These are phyloP conservation scores for Paradisaea rubra DNA, from an alignment of 2,113 vertebrate species.

Conservation along the genomic window DNA sequence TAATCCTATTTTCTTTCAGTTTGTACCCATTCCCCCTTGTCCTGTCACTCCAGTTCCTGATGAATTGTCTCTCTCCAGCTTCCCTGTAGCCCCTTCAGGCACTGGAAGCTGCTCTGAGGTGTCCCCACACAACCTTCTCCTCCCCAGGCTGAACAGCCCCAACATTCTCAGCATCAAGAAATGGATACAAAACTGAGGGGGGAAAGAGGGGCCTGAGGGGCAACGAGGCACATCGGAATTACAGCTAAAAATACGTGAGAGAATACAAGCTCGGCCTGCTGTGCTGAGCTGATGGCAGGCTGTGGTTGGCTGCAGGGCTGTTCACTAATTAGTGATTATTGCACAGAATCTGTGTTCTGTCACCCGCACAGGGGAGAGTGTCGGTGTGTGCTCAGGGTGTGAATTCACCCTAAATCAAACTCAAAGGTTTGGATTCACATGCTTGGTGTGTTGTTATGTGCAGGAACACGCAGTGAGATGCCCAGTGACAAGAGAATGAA, in stretches of 20 bases:
- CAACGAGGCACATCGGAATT: not conserved
- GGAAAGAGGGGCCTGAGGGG: not conserved
- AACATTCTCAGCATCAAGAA: not conserved
- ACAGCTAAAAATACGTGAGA: not conserved
- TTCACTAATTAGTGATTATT: not conserved
- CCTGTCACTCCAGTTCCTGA: not conserved
- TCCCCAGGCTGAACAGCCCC: not conserved
- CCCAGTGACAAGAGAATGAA: not conserved
- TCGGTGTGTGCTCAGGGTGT: not conserved
- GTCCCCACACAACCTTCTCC: not conserved
- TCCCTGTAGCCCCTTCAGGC: not conserved
- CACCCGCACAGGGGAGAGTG: not conserved
- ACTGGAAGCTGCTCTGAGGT: not conserved
- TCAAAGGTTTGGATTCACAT: not conserved
- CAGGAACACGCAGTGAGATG: not conserved
- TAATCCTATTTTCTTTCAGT: not conserved
- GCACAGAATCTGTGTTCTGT: not conserved
- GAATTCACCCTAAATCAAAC: not conserved
- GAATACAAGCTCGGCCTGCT: not conserved
- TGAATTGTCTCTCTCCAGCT: not conserved
- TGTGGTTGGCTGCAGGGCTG: not conserved
- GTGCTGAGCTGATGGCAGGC: not conserved
- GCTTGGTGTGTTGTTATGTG: fast-evolving
- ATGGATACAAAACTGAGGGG: not conserved
- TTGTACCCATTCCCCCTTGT: not conserved